Conservation (phyloP, 2,888 invertebrate species). For the Xylocampa areola region DNA sequence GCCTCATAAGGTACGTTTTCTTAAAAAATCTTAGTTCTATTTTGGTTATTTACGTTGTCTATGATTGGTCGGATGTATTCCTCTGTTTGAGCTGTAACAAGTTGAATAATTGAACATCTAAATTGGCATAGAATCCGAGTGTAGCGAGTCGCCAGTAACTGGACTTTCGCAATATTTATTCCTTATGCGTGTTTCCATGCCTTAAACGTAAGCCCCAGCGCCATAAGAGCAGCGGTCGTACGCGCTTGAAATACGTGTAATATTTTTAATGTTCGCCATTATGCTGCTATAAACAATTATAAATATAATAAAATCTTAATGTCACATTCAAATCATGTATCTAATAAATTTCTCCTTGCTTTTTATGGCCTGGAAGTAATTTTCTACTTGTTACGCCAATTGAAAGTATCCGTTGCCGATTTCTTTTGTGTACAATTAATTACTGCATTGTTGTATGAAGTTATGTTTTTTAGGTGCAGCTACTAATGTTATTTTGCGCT, state of each 20-base stretch:
- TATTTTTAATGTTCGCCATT: conserved; percentile 72
- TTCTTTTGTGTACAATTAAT: conserved; percentile 61
- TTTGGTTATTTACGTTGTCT: conserved; percentile 52
- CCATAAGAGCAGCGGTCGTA: conserved; percentile 74
- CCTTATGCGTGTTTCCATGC: conserved; percentile 82
- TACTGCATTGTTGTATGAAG: conserved; percentile 49
- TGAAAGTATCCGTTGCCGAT: conserved; percentile 71
- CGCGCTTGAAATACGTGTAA: conserved; percentile 73
- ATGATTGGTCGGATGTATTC: conserved; percentile 47
- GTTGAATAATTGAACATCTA: conserved; percentile 50
- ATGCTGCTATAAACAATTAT: conserved; percentile 72
- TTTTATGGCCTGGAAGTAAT: conserved; percentile 72
- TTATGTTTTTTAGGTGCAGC: conserved; percentile 31
- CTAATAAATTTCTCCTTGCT: conserved; percentile 77
- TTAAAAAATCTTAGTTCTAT: conserved; percentile 64
- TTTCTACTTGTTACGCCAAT: conserved; percentile 74
- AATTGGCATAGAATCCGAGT: conserved; percentile 59
- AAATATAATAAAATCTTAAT: conserved; percentile 71
- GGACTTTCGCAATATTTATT: conserved; percentile 88
- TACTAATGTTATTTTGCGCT: conserved; percentile 45
- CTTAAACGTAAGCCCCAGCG: conserved; percentile 79
- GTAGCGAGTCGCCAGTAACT: conserved; percentile 74
- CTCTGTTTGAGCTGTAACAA: conserved; percentile 55
- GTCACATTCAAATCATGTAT: conserved; percentile 74
- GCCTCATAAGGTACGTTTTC: conserved; percentile 74